These are phyloP conservation scores for Rhinoderma darwinii DNA, from an alignment of 2,113 vertebrate genomes.

Conservation along the genomic window DNA sequence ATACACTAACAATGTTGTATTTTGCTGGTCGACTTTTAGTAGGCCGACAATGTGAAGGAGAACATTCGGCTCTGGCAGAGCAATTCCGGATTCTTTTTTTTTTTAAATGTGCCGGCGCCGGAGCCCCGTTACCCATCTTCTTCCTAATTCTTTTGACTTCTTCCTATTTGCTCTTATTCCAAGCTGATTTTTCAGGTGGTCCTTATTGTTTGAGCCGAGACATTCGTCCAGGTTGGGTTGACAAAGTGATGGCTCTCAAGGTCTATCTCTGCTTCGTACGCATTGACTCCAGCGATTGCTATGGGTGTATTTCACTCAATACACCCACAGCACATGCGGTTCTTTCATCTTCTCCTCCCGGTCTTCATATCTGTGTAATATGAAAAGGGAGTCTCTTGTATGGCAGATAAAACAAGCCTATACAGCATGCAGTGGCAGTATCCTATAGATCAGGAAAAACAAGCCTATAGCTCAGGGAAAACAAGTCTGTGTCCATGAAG, in stretches of 20 bases:
- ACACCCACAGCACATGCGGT: background rate
- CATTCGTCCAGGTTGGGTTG: background rate
- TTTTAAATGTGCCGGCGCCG: background rate
- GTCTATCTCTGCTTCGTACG: too few relatives aligned
- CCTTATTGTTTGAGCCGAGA: background rate
- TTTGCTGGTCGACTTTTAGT: background rate
- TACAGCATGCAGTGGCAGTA: background rate
- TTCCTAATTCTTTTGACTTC: background rate
- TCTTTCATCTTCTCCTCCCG: background rate
- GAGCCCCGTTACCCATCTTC: background rate
- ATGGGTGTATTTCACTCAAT: too few relatives aligned
- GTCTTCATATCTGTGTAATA: background rate
- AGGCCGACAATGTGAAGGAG: background rate
- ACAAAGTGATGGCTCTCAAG: background rate
- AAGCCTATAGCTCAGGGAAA: too few relatives aligned
- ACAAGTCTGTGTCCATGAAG: too few relatives aligned
- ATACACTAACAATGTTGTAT: slow-evolving; percentile 14
- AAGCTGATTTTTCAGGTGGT: background rate
- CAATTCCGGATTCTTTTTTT: too few relatives aligned
- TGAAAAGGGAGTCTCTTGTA: background rate
- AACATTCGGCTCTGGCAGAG: background rate
- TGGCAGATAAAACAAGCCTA: background rate
- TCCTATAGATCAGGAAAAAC: background rate
- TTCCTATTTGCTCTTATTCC: background rate
- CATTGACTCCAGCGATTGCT: too few relatives aligned